A percentile compares a stretch with the other conserved stretches of the same genome.
Conservation (phyloP, 1,140 invertebrate genomes). For the Musca domestica region DNA sequence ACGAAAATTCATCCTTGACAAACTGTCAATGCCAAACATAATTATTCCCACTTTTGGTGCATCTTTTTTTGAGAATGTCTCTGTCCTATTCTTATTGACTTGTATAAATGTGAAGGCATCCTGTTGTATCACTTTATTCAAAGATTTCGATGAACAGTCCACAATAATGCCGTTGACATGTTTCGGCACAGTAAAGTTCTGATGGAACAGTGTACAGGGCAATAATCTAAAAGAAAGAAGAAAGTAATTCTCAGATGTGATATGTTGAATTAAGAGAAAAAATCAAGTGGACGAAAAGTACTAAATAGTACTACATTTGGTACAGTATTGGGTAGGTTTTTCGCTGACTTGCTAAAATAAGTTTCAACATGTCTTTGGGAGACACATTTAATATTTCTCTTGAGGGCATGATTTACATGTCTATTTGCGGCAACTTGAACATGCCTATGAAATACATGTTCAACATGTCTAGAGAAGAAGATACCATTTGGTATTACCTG, state of each 20-base stretch:
- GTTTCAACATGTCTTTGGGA: too few species aligned
- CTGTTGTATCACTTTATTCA: slow-evolving; percentile 28
- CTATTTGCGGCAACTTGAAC: too few species aligned
- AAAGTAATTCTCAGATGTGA: not conserved
- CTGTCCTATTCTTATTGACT: not conserved
- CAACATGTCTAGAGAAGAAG: too few species aligned
- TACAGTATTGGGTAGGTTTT: too few species aligned
- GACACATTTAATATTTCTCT: too few species aligned
- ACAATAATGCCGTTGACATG: slow-evolving; percentile 36
- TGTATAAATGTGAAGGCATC: slow-evolving; percentile 45
- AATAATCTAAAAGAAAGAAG: slow-evolving; percentile 30
- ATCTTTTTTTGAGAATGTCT: not conserved
- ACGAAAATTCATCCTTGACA: slow-evolving; percentile 54
- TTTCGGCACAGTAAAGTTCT: slow-evolving; percentile 35
- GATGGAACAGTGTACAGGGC: slow-evolving; percentile 31
- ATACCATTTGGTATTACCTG: too few species aligned
- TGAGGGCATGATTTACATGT: too few species aligned
- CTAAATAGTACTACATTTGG: too few species aligned
- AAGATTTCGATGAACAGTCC: slow-evolving; percentile 29
- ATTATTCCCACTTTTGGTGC: slow-evolving; percentile 34
- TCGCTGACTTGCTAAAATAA: too few species aligned
- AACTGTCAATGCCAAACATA: slow-evolving; percentile 46
- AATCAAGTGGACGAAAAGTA: too few species aligned
- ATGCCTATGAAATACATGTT: too few species aligned
- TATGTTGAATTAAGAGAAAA: not conserved